Evolutionary conservation across 2,888 invertebrate species (phyloP), one percentile per base, ranked within the genome.

Genomic region (Lasioglossum vierecki): DNA sequence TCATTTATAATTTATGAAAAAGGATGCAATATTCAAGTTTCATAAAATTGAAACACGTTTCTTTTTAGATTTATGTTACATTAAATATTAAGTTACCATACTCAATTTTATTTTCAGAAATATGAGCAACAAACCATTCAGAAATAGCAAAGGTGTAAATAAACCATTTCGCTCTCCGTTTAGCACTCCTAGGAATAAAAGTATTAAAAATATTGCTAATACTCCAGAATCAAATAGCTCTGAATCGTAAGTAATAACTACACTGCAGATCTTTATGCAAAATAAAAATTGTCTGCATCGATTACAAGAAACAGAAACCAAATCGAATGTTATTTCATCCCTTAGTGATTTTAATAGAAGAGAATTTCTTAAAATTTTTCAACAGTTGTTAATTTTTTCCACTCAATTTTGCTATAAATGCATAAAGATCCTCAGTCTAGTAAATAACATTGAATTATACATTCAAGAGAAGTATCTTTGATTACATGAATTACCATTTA

Each of bases 91-190:
- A 41, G 22, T 70, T 41, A n/a, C 15, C 41, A 8, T 22, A 75
- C 15, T n/a, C 46, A 18, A 41, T 15, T 41, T 70, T 46, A 15
- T n/a, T 35, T 72, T n/a, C n/a, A 60, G 60, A 49, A 85, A 68
- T 22, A 85, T 85, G 86, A 83, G 70, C 75, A 88, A 88, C 13
- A 86, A 80, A 30, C 92, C 92, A 9, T 74, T 92, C 72, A 91
- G 89, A 82, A 93, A 92, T 75, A 90, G 91, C 75, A 91, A 89
- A 83, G 88, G 88, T 73, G 92, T 89, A 26, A 91, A 92, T 83
- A 92, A 89, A 80, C 93, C 92, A 15, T 93, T 92, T 84, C 88
- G 91, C 76, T 93, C 93, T 76, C 93, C 93, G 30, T 88, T 93
- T 60, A 88, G 53, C 44, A 88, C 86, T 0, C 83, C 89, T n/a